Evolutionary conservation across 2,888 invertebrate species (phyloP), one percentile per base, ranked within the genome.

Genomic region (Trissonchulus latispiculum): DNA sequence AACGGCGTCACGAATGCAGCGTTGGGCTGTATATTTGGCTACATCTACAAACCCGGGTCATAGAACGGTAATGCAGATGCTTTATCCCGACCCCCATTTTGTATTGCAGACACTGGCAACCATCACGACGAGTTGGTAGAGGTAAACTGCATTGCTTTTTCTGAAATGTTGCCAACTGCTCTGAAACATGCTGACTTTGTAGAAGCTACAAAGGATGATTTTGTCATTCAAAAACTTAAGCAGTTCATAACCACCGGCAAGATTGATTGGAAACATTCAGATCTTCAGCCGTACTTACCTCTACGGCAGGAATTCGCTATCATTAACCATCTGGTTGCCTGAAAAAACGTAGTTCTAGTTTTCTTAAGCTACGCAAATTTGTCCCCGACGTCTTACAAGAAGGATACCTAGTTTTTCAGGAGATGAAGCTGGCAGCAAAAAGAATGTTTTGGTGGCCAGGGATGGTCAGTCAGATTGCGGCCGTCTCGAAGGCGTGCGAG

Each of bases 381-480:
- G 75, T 80, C 0, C 73, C 81, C 15, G 70, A 74, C 3, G 75
- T 76, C 68, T 72, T 82, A 1, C 80, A 80, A 75, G 70, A 74
- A 23, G 77, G 77, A 2, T 81, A 81, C 73, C 76, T 78, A 2
- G 81, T 81, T 1, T 77, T 77, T n/a, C 75, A 75, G 0, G 75
- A 79, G 28, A 79, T 80, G 78, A 81, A 81, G 73, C 36, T 71
- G 1, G 62, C 80, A 1, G 80, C 81, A 2, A 64, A 80, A 31
- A 74, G 76, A 37, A 74, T 76, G 69, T 79, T 80, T 48, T 82
- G 78, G 76, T 81, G 81, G 81, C 78, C 79, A 0, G 66, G 70
- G 18, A 75, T 80, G 8, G 76, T 78, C 73, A 37, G 70, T n/a
- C 74, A 77, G 2, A 75, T 79, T 36, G 77, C 78, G 64, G 31